Conservation (phyloP, 2,797 vertebrate genomes). For the Alauda arvensis region DNA sequence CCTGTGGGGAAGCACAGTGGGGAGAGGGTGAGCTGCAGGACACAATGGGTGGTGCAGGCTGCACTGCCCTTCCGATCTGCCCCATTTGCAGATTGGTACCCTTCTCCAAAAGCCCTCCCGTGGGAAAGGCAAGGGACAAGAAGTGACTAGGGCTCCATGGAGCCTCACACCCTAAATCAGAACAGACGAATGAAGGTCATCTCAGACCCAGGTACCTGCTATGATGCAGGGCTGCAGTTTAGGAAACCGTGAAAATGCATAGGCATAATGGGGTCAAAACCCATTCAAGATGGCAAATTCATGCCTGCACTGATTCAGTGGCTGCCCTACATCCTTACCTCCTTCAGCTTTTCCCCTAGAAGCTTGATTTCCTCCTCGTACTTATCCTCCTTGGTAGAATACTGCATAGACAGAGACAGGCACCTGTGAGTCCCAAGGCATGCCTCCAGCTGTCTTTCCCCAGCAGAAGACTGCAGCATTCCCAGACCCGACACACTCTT, state of each 20-base stretch:
- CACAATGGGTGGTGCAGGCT: accelerated
- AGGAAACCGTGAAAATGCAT: accelerated
- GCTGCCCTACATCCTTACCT: conserved; percentile 72
- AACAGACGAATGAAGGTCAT: not conserved
- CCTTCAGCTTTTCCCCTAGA: conserved; percentile 93
- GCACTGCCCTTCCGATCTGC: not conserved
- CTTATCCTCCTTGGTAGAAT: conserved; percentile 96
- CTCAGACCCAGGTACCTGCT: not conserved
- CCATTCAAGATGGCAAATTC: not conserved
- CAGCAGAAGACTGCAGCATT: not conserved
- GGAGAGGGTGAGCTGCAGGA: not conserved
- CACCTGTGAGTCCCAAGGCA: not conserved
- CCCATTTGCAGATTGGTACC: not conserved
- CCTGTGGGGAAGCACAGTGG: conserved; percentile 62
- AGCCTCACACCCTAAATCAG: not conserved
- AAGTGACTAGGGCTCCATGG: not conserved
- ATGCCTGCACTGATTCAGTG: not conserved
- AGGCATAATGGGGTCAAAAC: not conserved
- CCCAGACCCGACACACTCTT: not conserved
- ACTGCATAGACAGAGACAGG: conserved; percentile 75
- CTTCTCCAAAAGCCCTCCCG: not conserved
- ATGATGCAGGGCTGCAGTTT: not conserved
- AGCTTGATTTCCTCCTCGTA: conserved; percentile 96
- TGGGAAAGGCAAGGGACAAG: not conserved
- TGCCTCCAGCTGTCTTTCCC: not conserved